Conservation (phyloP, 2,888 invertebrate genomes). For the Dryomyza anilis region DNA sequence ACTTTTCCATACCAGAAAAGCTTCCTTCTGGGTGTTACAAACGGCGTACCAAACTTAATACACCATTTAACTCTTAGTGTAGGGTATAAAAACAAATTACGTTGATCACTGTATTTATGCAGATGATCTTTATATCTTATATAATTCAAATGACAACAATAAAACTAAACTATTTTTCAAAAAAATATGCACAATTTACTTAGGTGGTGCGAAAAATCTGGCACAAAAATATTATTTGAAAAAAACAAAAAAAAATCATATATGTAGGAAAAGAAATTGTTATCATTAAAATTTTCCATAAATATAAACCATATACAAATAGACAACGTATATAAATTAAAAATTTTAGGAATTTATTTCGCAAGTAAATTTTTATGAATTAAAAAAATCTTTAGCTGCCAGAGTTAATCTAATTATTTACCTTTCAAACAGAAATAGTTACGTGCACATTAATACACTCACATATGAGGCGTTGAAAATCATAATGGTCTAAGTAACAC, state of each 20-base stretch:
- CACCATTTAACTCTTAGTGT: no score
- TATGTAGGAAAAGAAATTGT: conserved; percentile 24
- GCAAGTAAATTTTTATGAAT: neutral
- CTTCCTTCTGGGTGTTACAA: no score
- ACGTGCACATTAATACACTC: neutral
- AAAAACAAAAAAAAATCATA: conserved; percentile 30
- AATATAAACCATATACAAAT: neutral
- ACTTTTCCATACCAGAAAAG: no score
- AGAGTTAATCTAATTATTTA: neutral
- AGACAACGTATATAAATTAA: neutral
- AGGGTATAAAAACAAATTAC: no score
- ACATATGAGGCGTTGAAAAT: no score
- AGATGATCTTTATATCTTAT: conserved; percentile 28
- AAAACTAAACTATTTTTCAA: conserved; percentile 10
- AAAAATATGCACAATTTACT: conserved; percentile 13
- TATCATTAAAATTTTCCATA: no score
- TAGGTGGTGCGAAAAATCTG: conserved; percentile 20
- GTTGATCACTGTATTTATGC: conserved; percentile 28
- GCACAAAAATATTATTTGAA: conserved; percentile 27
- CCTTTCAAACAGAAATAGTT: neutral
- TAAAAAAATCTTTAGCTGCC: neutral
- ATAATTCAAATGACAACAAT: conserved; percentile 13
- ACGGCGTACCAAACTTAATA: no score
- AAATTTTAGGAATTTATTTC: neutral
- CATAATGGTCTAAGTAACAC: no score